Evolutionary conservation across 1,140 invertebrate species (phyloP), one percentile per base, ranked within the genome.

Genomic region (Eurosta solidaginis): DNA sequence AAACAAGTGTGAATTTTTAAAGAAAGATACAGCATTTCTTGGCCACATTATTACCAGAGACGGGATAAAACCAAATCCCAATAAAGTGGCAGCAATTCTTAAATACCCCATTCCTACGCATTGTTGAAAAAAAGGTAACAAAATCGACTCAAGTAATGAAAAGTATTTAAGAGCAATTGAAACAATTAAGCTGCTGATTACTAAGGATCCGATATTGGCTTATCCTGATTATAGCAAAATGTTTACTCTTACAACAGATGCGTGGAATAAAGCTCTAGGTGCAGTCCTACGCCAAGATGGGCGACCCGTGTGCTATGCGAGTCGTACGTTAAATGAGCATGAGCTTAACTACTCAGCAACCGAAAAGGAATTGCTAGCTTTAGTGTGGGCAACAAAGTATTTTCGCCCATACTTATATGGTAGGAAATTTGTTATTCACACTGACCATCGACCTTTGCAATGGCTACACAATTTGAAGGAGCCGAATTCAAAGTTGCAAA

Each of bases 1-100:
- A 7, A 20, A 50, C 40, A 87, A 86, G 78, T 85, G 83, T 77
- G n/a, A 83, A 47, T 86, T 87, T 81, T 78, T 85, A 6, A 40
- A 78, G 79, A 83, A 82, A 80, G 77, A 84, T 79, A 54, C 83
- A 40, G 50, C 82, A 63, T 86, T 84, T 80, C 54, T 88, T 9
- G 84, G 85, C 1, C 82, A 86, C 42, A 77, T 83, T 12, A 79
- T 85, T 5, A 82, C 84, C 6, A 40, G 47, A n/a, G 20, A 82
- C 40, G 84, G 83, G n/a, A 78, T 83, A 12, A 77, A 42, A 63
- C 80, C 4, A 7, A 77, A 79, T 74, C 78, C 78, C 10, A 25
- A 74, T 14, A 87, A 87, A 80, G 75, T 84, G 10, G 25, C 78
- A 75, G 80, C 81, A 2, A 75, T 88, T 22, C 44, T 36, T 74